Evolutionary conservation across 1,140 invertebrate genomes (phyloP), one percentile per base, ranked within the genome.

Genomic region (Drosophila chauvacae): DNA sequence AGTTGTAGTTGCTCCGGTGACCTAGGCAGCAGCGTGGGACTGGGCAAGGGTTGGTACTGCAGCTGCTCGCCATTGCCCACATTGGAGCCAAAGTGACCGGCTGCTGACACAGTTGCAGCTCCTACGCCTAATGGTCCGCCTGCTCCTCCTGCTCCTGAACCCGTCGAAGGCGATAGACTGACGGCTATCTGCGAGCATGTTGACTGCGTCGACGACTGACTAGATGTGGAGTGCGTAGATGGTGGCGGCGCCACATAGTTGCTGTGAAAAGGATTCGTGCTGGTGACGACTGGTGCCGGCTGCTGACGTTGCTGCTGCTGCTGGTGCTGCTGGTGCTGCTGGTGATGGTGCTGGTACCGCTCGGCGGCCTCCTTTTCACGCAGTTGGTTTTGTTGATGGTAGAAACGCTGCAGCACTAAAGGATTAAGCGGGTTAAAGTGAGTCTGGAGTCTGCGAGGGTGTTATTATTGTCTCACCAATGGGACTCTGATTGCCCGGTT

Each of bases 371-470:
- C 90, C 64, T 91, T 91, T 55, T 92, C 91, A 9, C 91, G 90
- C 37, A 91, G 71, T 55, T 93, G 93, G 59, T 92, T 93, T 71
- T 93, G 93, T 53, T 93, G 93, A 79, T 93, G 93, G 70, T 93
- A 93, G 59, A 93, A 93, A 37, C 93, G 87, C 69, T 93, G 93
- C 60, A 93, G 70, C 42, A 93, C 92, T 92, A 39, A 33, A 73
- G 65, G 37, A 18, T 23, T 1, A 41, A 35, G 7, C 7, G 9
- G n/a, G 7, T 28, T 4, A 20, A 7, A 7, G 2, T 14, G 5
- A 53, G n/a, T 35, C 13, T 9, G 7, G 30, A 35, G 14, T 7
- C 11, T 0, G 1, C 3, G 2, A 9, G 11, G 11, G 6, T 20
- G 20, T 30, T 30, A n/a, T 28, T 28, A 13, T 1, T 13, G 4